A percentile compares a stretch with the other conserved stretches of the same genome.
These are phyloP conservation scores for Drosophila biarmipes DNA, from an alignment of 1,140 invertebrate genomes.

Conservation along the genomic window DNA sequence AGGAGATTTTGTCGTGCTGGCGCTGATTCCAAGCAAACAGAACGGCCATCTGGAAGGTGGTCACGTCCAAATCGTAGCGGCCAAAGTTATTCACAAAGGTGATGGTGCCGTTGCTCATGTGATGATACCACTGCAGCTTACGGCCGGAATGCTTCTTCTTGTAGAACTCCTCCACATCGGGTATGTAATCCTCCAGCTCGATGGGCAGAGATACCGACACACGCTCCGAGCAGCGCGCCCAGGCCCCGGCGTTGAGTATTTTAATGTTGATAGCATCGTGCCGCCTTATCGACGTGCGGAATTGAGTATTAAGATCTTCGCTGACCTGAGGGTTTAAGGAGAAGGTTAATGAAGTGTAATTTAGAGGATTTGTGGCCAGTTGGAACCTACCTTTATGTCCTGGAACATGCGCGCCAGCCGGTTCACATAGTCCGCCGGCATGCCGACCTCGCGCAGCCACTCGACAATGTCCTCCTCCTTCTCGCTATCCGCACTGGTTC, in stretches of 20 bases:
- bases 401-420: conserved; percentile 98
- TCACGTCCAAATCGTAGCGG: conserved; percentile 98
- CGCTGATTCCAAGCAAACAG: conserved; percentile 99
- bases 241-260: conserved; percentile 99
- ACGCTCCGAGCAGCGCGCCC: conserved; percentile 97
- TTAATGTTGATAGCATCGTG: conserved; percentile 93
- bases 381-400: conserved; percentile 95
- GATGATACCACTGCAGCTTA: conserved; percentile 99
- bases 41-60: conserved; percentile 99
- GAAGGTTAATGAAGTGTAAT: neutral
- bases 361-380: accelerated
- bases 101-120: conserved; percentile 99
- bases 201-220: conserved; percentile 97
- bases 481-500: conserved; percentile 98
- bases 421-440: conserved; percentile 99
- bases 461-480: conserved; percentile 99
- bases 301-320: conserved; percentile 98
- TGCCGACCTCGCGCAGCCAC: conserved; percentile 97
- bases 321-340: conserved; percentile 85
- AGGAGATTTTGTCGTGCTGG: conserved; percentile 94
- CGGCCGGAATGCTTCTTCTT: conserved; percentile 99
- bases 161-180: conserved; percentile 97
- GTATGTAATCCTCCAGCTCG: conserved; percentile 99
- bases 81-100: conserved; percentile 97
- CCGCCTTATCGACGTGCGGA: conserved; percentile 89